Conservation (phyloP, 2,888 invertebrate species). For the Trachelus tabidus region DNA sequence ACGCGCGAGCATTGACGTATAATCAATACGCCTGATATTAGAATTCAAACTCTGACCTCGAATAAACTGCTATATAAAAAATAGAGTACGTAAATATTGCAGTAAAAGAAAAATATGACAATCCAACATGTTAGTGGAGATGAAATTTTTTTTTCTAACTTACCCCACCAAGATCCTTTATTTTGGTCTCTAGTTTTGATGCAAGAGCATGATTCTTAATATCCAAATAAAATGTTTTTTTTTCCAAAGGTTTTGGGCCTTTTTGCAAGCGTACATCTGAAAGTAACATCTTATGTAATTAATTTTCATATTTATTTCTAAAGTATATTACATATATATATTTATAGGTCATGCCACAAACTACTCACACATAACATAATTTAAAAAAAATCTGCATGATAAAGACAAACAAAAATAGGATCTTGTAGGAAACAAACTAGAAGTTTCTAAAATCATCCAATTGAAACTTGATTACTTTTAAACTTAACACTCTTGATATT, state of each 20-base stretch:
- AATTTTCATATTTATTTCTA: neutral
- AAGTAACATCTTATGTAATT: slow-evolving; percentile 24
- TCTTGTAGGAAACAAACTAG: too few relatives aligned
- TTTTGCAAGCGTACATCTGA: slow-evolving; percentile 61
- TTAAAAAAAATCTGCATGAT: too few relatives aligned
- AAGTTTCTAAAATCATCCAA: too few relatives aligned
- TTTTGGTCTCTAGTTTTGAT: slow-evolving; percentile 75
- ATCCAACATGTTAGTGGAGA: neutral
- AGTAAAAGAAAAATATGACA: neutral
- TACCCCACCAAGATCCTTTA: slow-evolving; percentile 80
- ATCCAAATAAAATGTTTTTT: slow-evolving; percentile 81
- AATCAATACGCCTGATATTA: too few relatives aligned
- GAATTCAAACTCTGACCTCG: neutral
- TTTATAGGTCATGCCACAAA: neutral
- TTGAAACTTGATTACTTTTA: too few relatives aligned
- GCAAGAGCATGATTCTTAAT: slow-evolving; percentile 77
- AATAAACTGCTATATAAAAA: neutral
- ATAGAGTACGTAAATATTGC: neutral
- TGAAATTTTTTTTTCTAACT: slow-evolving; percentile 59
- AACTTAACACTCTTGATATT: too few relatives aligned
- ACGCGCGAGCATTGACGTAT: too few relatives aligned
- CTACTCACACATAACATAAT: neutral
- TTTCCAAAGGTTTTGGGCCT: slow-evolving; percentile 71
- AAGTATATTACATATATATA: neutral
- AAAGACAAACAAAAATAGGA: too few relatives aligned